These are phyloP conservation scores for Trematomus bernacchii DNA, from an alignment of 2,797 vertebrate species.

Conservation along the genomic window DNA sequence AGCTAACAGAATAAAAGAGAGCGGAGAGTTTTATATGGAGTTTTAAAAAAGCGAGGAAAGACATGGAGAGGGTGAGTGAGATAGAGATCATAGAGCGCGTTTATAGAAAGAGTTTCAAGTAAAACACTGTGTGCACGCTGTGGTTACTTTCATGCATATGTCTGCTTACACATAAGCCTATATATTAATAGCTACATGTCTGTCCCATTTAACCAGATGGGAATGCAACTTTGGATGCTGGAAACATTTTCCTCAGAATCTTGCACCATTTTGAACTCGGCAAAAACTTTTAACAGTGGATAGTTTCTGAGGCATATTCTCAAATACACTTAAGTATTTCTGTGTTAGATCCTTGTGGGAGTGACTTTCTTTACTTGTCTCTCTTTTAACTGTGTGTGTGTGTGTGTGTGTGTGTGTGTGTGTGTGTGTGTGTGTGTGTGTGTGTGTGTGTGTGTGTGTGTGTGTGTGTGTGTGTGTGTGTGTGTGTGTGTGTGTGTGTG, in stretches of 20 bases:
- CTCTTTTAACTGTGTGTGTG: conserved; percentile 57
- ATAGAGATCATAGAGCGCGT: conserved; percentile 36
- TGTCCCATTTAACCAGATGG: conserved; percentile 39
- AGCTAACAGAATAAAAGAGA: conserved; percentile 28
- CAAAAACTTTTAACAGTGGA: not conserved
- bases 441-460: conserved; percentile 20
- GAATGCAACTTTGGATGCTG: conserved; percentile 12
- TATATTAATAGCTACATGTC: conserved; percentile 34
- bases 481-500: conserved; percentile 23
- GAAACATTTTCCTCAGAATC: not conserved
- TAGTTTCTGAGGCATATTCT: conserved; percentile 35
- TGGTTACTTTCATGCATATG: conserved; percentile 50
- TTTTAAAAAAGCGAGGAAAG: conserved; percentile 13
- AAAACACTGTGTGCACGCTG: conserved; percentile 32
- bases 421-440: conserved; percentile 5
- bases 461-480: conserved; percentile 43
- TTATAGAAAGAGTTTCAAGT: conserved; percentile 39
- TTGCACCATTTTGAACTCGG: not conserved
- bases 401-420: not conserved
- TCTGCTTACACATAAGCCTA: conserved; percentile 21
- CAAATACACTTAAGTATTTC: conserved; percentile 41
- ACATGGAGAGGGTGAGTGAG: conserved; percentile 13
- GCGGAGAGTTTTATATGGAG: conserved; percentile 16
- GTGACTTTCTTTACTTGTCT: conserved; percentile 38
- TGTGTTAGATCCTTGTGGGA: conserved; percentile 56